A percentile compares a stretch with the other conserved stretches of the same genome.
Evolutionary conservation across 2,888 invertebrate genomes (phyloP).

Genomic region (Agriopis aurantiaria): DNA sequence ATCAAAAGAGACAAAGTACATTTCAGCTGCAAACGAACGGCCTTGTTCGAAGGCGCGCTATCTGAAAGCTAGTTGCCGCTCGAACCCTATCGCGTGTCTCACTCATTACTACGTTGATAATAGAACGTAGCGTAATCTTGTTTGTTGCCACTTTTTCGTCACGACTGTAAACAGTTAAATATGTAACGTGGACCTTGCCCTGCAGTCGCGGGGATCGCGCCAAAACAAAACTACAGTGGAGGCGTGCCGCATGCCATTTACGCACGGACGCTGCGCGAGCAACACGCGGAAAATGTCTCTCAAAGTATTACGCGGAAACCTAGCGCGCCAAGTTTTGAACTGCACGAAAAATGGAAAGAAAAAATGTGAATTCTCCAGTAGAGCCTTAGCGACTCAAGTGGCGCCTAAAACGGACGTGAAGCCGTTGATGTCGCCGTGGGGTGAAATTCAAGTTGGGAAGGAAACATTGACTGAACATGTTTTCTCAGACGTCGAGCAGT

Average conservation of each 20-base stretch:
- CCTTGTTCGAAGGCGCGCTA: constrained; percentile 9
- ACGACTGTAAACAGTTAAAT: constrained; percentile 57
- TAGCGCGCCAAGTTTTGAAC: constrained; percentile 73
- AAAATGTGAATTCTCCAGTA: constrained; percentile 51
- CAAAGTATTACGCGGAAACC: constrained; percentile 79
- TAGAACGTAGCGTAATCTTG: constrained; percentile 49
- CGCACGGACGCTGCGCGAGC: constrained; percentile 64
- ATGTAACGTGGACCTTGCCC: constrained; percentile 77
- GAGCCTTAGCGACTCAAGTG: constrained; percentile 69
- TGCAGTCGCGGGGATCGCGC: constrained; percentile 62
- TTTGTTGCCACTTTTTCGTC: constrained; percentile 57
- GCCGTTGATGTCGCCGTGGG: constrained; percentile 75
- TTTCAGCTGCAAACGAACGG: not conserved
- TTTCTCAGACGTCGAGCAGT: constrained; percentile 85
- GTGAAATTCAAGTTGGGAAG: constrained; percentile 83
- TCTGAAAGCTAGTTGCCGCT: constrained; percentile 13
- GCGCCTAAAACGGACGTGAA: constrained; percentile 68
- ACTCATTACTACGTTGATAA: constrained; percentile 55
- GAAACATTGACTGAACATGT: constrained; percentile 87
- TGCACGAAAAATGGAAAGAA: constrained; percentile 63
- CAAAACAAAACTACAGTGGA: constrained; percentile 62
- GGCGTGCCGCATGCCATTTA: constrained; percentile 61
- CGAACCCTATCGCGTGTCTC: constrained; percentile 36
- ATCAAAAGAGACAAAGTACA: not conserved
- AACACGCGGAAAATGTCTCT: constrained; percentile 74